These are phyloP conservation scores for Glandiceps talaboti DNA, from an alignment of 53 echinoderm and acorn worm species.

Conservation along the genomic window DNA sequence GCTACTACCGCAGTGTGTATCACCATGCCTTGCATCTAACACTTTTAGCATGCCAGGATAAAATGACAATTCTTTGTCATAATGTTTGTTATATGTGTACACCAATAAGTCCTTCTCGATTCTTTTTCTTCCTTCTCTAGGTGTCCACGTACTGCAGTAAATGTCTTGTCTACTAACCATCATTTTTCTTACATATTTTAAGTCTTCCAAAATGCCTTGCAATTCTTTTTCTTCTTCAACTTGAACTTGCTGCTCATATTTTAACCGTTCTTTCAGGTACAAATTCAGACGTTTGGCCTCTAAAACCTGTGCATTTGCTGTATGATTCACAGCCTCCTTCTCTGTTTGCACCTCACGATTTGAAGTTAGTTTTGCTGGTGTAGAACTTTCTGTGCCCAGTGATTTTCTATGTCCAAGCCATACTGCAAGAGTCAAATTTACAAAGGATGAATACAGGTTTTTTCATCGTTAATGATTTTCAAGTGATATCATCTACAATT, in stretches of 20 bases:
- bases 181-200: conserved; percentile 33
- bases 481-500: no score
- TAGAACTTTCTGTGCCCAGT: no score
- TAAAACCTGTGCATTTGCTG: no score
- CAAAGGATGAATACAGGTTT: no score
- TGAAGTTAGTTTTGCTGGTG: background rate
- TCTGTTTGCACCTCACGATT: background rate
- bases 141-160: conserved; percentile 36
- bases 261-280: background rate
- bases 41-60: conserved; percentile 44
- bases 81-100: conserved; percentile 28
- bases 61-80: conserved; percentile 44
- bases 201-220: conserved; percentile 21
- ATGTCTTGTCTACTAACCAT: conserved; percentile 57
- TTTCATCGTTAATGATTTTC: no score
- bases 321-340: no score
- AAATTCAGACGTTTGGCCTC: no score
- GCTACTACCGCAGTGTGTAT: conserved; percentile 30
- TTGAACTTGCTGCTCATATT: background rate
- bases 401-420: background rate
- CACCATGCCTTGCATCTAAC: conserved; percentile 17
- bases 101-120: conserved; percentile 34
- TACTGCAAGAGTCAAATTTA: no score
- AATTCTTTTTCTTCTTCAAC: conserved; percentile 16
- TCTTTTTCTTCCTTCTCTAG: conserved; percentile 17